phyloP scores from a whole-genome alignment of 1,140 invertebrate species.

The Drosophila kanapiae region DNA sequence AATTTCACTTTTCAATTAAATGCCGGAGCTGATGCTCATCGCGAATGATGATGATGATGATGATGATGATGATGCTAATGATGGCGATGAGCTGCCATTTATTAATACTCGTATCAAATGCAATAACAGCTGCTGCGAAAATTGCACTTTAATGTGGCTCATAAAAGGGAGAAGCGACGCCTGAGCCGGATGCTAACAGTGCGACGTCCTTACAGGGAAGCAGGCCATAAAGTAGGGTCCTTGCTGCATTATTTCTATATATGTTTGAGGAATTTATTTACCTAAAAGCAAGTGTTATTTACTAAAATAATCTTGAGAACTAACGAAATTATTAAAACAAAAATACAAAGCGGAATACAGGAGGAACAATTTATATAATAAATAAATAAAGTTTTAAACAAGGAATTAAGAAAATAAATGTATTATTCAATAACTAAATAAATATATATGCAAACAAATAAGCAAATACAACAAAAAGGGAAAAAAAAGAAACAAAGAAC shows the following conservation, averaged over 20 bases:
- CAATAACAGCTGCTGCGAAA: conserved; percentile 48
- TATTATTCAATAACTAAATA: too few relatives aligned
- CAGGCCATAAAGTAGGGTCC: background rate
- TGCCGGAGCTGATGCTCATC: conserved; percentile 7
- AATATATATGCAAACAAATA: too few relatives aligned
- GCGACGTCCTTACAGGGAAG: background rate
- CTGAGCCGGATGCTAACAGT: background rate
- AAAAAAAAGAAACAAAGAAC: background rate
- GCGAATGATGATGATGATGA: conserved; percentile 26
- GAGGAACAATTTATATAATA: too few relatives aligned
- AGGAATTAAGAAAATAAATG: too few relatives aligned
- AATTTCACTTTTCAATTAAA: conserved; percentile 80
- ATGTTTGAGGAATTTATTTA: too few relatives aligned
- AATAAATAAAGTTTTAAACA: background rate
- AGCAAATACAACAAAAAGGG: too few relatives aligned
- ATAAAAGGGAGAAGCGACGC: background rate
- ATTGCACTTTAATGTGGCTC: conserved; percentile 45
- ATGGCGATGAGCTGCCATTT: conserved; percentile 33
- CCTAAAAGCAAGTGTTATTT: too few relatives aligned
- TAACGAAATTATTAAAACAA: background rate
- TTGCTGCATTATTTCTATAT: background rate
- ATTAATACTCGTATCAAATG: conserved; percentile 37
- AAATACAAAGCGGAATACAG: background rate
- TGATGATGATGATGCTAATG: conserved; percentile 28
- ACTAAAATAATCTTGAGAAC: too few relatives aligned